Conservation (phyloP, 2,113 vertebrate species). For the Thunnus maccoyii region DNA sequence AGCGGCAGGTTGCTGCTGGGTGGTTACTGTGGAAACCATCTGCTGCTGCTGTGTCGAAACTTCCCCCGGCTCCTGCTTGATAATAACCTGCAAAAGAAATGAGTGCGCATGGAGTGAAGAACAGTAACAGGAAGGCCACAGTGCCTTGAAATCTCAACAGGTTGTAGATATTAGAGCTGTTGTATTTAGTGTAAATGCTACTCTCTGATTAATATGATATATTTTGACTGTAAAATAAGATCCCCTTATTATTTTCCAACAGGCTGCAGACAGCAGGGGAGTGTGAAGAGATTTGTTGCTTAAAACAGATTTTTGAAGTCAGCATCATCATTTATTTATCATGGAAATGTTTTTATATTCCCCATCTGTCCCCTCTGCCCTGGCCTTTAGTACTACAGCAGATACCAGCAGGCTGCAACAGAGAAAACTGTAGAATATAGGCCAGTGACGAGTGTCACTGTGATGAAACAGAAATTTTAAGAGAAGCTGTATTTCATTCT, state of each 20-base stretch:
- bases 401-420: conserved; percentile 18
- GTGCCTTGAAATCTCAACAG: conserved; percentile 1
- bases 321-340: conserved; percentile 64
- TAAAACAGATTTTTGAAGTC: conserved; percentile 41
- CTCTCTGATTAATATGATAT: neutral
- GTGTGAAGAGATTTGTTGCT: neutral
- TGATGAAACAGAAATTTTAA: conserved; percentile 22
- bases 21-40: conserved; percentile 83
- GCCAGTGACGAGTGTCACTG: neutral
- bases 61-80: conserved; percentile 98
- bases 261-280: neutral
- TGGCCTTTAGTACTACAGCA: conserved; percentile 22
- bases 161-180: conserved; percentile 7
- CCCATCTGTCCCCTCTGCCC: conserved; percentile 27
- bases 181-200: neutral
- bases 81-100: conserved; percentile 90
- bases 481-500: conserved; percentile 18
- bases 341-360: conserved; percentile 39
- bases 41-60: conserved; percentile 86
- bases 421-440: conserved; percentile 25
- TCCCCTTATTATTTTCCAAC: neutral
- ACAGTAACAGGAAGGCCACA: neutral
- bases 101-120: conserved; percentile 22
- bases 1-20: conserved; percentile 83
- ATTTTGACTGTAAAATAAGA: neutral